Conservation (phyloP, 2,888 invertebrate genomes). For the Hesperia comma region DNA sequence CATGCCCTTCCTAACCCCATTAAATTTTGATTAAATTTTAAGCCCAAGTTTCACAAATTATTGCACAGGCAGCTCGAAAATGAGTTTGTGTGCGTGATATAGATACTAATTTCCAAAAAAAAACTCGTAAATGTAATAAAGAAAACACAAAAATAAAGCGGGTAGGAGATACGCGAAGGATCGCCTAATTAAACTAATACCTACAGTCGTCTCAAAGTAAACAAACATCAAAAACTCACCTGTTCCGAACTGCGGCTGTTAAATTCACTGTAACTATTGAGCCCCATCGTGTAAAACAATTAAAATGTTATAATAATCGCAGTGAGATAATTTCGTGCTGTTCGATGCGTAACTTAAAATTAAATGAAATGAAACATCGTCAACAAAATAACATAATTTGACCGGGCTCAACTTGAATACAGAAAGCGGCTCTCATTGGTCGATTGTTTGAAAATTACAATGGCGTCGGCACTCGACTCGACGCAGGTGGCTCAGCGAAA, state of each 20-base stretch:
- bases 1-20: no score
- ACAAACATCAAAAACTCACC: constrained; percentile 53
- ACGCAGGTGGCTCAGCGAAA: constrained; percentile 45
- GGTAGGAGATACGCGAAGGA: no score
- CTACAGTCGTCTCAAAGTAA: neutral
- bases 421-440: constrained; percentile 41
- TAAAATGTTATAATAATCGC: constrained; percentile 3
- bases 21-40: no score
- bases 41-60: no score
- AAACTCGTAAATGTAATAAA: no score
- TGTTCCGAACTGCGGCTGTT: constrained; percentile 59
- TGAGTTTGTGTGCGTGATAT: no score
- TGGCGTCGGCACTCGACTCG: neutral
- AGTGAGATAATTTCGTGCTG: constrained; percentile 5
- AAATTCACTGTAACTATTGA: constrained; percentile 53
- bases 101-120: no score
- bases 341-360: constrained; percentile 16
- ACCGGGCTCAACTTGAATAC: neutral
- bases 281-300: constrained; percentile 11
- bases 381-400: neutral
- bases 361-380: neutral
- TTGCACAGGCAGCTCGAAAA: no score
- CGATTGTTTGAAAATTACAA: constrained; percentile 14
- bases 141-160: no score
- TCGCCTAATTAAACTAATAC: neutral